Evolutionary conservation across 2,797 vertebrate species (phyloP), one percentile per base, ranked within the genome.

Genomic region (Coluber constrictor): DNA sequence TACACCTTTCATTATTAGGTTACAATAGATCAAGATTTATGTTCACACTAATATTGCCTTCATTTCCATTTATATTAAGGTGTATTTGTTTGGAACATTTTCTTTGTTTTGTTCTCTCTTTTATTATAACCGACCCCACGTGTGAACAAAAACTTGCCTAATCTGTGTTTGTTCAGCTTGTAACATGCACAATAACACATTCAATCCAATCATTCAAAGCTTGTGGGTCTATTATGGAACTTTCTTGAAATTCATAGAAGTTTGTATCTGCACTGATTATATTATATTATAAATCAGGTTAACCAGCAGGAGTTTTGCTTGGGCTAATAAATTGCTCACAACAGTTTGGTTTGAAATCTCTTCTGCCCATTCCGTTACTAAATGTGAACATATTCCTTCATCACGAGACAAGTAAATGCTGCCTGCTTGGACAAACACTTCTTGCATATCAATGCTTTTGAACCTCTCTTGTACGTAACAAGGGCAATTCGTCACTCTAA

Each of bases 41-140:
- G 95, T 97, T 97, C 97, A 96, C 95, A 95, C 92, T 97, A 97
- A 97, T 95, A 92, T 94, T 96, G 95, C 93, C 96, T 96, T 98
- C 97, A 98, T 98, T 98, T 98, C 98, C 98, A 98, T 98, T 98
- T 98, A 98, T 98, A 98, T 98, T 98, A 98, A 98, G 98, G 90
- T 92, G 86, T 98, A 97, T 98, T 98, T 98, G 97, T 66, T 51
- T 9, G n/a, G 16, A 10, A 20, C 97, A 97, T 97, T 98, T 97
- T 97, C 91, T 91, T 23, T 32, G 8, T 27, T 66, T 92, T 97
- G 97, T 98, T 98, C 98, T 97, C 97, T 97, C 97, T 97, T 97
- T 93, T 92, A 54, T 54, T 63, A 55, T 23, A 97, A 94, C 94
- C 96, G 94, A 96, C 96, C 96, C 97, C 96, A 97, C 94, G 96